Evolutionary conservation across 53 echinoderm and acorn worm genomes (phyloP), one percentile per base, ranked within the genome.

Genomic region (Zoroaster sp.): DNA sequence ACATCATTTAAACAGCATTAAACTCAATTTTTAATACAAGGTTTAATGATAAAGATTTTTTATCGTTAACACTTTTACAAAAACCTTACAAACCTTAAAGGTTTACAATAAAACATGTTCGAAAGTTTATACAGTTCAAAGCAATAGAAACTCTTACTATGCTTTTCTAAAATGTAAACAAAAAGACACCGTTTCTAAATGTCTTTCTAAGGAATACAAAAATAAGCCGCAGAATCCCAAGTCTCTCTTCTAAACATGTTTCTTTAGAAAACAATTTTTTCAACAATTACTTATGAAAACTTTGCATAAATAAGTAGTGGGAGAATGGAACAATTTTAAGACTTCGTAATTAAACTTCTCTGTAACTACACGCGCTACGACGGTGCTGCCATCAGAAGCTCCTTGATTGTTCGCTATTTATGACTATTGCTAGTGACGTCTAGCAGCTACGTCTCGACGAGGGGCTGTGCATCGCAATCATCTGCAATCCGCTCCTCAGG

Each of bases 311-410:
- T 15, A 13, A 46, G 10, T 13, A 11, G 47, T 15, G 47, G 15
- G 15, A 46, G 11, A 46, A 46, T 15, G 1, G 47, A 1, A 30
- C 7, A 35, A 80, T 65, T 28, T 10, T 1, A 4, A 47, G 47
- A 47, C 47, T 40, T 23, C 21, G 35, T 35, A 71, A 36, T 35
- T 30, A 21, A 35, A 44, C 42, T 66, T 80, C 23, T 80, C 81
- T 4, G 47, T 45, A 21, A 80, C 81, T 11, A 80, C 28, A 21
- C 81, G 66, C 38, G 81, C 33, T 5, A 80, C 81, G 23, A 66
- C 81, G 3, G 28, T 44, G 66, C 7, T 28, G 28, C 81, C 81
- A 80, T 80, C 66, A 80, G 40, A 20, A 80, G 66, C 66, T 80
- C 81, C 42, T 54, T 80, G 40, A 44, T 80, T 65, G 44, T 66